Evolutionary conservation across 2,797 vertebrate species (phyloP).

Genomic region (Pipistrellus kuhlii): DNA sequence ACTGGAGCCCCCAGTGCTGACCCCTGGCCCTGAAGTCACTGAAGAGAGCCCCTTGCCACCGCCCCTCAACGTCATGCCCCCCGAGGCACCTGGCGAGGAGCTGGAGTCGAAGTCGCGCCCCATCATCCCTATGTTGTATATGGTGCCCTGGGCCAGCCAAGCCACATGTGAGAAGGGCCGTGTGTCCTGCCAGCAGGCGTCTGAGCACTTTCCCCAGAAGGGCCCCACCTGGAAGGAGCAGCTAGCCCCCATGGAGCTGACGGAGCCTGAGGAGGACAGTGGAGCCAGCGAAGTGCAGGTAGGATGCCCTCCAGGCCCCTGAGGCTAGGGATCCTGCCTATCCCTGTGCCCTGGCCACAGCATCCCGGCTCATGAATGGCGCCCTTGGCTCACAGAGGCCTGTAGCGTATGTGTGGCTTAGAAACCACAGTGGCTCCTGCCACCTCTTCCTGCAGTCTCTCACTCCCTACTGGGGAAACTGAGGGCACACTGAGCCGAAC

Average conservation of each 20-base stretch:
- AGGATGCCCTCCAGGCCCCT: neutral
- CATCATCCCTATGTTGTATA: constrained; percentile 89
- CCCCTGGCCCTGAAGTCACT: fast-evolving
- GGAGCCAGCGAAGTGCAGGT: constrained; percentile 17
- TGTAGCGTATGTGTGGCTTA: neutral
- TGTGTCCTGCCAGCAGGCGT: constrained; percentile 91
- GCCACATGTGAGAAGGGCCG: constrained; percentile 83
- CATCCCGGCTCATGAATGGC: too few relatives aligned
- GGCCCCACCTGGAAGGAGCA: constrained; percentile 77
- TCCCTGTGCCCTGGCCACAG: neutral
- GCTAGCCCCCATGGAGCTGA: constrained; percentile 44
- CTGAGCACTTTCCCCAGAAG: constrained; percentile 90
- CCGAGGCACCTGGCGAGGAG: constrained; percentile 64
- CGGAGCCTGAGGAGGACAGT: constrained; percentile 73
- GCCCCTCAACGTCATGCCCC: constrained; percentile 82
- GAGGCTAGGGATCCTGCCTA: neutral
- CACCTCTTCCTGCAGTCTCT: neutral
- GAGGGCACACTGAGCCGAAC: neutral
- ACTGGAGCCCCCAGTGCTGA: neutral
- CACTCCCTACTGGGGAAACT: neutral
- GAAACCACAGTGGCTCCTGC: fast-evolving
- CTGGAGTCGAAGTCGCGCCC: constrained; percentile 84
- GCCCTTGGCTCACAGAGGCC: neutral
- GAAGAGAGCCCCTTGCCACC: constrained; percentile 16
- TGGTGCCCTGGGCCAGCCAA: constrained; percentile 86